Percentiles rank a stretch among this genome's conserved stretches.
phyloP scores from a whole-genome alignment of 2,113 vertebrate species.

The Hystrix brachyura region DNA sequence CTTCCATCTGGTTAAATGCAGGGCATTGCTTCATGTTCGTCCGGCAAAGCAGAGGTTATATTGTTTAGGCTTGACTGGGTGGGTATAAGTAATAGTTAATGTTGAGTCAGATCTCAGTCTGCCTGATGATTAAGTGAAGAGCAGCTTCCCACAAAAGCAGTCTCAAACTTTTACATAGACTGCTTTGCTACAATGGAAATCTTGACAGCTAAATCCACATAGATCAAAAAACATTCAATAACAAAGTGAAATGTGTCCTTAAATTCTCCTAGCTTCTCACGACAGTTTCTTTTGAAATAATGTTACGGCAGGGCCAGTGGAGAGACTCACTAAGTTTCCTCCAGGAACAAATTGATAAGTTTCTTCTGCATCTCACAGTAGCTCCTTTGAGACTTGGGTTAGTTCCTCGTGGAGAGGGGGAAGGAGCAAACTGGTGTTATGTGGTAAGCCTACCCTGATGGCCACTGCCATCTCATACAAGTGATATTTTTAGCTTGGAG shows the following conservation, averaged over 20 bases:
- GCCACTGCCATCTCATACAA: background rate
- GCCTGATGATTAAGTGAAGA: background rate
- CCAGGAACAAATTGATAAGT: background rate
- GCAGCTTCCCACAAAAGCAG: background rate
- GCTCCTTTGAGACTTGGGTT: background rate
- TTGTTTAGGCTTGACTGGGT: background rate
- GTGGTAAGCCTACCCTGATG: background rate
- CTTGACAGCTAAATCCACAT: conserved; percentile 12
- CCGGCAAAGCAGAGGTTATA: background rate
- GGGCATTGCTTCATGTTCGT: background rate
- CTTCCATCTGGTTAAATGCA: background rate
- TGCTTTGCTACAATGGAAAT: background rate
- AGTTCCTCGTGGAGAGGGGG: background rate
- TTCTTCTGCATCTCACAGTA: background rate
- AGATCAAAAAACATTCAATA: background rate
- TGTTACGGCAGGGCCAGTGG: background rate
- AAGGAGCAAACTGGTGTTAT: background rate
- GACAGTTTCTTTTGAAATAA: background rate
- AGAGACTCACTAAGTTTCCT: background rate
- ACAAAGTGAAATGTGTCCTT: background rate
- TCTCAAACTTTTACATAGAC: background rate
- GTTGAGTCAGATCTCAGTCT: conserved; percentile 31
- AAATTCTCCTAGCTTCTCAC: background rate
- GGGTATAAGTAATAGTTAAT: background rate
- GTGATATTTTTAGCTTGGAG: background rate